phyloP scores from a whole-genome alignment of 2,113 vertebrate genomes.

The Prinia subflava region DNA sequence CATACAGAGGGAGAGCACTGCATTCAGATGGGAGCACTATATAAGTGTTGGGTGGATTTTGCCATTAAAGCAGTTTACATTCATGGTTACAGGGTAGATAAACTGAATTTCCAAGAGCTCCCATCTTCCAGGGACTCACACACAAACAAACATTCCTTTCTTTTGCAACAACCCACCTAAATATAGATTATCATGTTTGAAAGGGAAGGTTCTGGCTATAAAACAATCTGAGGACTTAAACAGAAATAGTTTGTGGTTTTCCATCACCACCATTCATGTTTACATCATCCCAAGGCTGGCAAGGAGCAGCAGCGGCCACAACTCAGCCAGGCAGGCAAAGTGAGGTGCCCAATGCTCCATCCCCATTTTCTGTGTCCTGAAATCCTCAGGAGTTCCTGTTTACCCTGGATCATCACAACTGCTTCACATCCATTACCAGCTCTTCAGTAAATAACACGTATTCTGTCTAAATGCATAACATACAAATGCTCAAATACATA shows the following conservation, averaged over 20 bases:
- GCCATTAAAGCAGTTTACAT: neutral
- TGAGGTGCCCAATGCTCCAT: neutral
- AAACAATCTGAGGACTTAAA: neutral
- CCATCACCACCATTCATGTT: neutral
- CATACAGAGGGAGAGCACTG: neutral
- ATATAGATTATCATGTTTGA: neutral
- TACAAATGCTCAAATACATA: slow-evolving; percentile 60
- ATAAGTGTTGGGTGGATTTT: neutral
- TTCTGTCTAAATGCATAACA: slow-evolving; percentile 20
- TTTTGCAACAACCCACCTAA: neutral
- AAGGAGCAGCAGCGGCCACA: neutral
- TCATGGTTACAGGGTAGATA: neutral
- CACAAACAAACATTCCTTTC: neutral
- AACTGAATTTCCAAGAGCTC: neutral
- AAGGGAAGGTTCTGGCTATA: neutral
- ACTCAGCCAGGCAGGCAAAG: neutral
- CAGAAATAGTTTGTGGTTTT: neutral
- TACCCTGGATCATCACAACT: slow-evolving; percentile 35
- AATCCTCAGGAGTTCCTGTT: neutral
- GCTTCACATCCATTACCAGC: slow-evolving; percentile 51
- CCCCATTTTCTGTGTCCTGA: neutral
- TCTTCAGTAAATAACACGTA: slow-evolving; percentile 36
- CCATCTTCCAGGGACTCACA: neutral
- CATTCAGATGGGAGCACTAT: neutral
- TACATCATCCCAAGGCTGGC: neutral